Conservation (phyloP, 2,888 invertebrate genomes). For the Portevinia maculata region DNA sequence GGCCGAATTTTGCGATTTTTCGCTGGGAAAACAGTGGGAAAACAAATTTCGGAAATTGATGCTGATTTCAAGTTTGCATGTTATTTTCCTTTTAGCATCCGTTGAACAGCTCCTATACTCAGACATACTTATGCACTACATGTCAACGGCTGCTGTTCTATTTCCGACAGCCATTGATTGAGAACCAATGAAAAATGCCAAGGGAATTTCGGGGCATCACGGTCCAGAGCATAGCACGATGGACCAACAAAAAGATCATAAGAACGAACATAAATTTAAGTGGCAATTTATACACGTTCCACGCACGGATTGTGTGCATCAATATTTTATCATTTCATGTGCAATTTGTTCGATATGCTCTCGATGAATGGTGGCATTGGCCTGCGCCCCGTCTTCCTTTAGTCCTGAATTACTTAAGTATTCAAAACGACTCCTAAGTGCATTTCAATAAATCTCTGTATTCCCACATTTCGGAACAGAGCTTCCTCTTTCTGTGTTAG, state of each 20-base stretch:
- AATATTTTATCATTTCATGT: conserved; percentile 74
- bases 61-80: conserved; percentile 44
- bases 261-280: conserved; percentile 67
- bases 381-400: background rate
- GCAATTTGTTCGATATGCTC: conserved; percentile 63
- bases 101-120: conserved; percentile 9
- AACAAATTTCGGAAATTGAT: conserved; percentile 39
- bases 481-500: conserved; percentile 26
- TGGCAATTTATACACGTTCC: conserved; percentile 72
- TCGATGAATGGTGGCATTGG: background rate
- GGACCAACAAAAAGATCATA: conserved; percentile 40
- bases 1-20: conserved; percentile 25
- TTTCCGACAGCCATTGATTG: conserved; percentile 68
- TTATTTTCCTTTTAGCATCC: conserved; percentile 67
- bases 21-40: conserved; percentile 25
- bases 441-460: conserved; percentile 73
- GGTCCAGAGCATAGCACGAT: background rate
- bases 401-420: conserved; percentile 65
- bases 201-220: conserved; percentile 28
- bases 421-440: conserved; percentile 73
- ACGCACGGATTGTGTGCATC: conserved; percentile 63
- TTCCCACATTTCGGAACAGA: conserved; percentile 53
- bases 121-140: conserved; percentile 9
- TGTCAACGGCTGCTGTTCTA: conserved; percentile 60
- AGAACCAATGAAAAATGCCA: conserved; percentile 51